Evolutionary conservation across 2,888 invertebrate genomes (phyloP).

Genomic region (Lasiommata megera): DNA sequence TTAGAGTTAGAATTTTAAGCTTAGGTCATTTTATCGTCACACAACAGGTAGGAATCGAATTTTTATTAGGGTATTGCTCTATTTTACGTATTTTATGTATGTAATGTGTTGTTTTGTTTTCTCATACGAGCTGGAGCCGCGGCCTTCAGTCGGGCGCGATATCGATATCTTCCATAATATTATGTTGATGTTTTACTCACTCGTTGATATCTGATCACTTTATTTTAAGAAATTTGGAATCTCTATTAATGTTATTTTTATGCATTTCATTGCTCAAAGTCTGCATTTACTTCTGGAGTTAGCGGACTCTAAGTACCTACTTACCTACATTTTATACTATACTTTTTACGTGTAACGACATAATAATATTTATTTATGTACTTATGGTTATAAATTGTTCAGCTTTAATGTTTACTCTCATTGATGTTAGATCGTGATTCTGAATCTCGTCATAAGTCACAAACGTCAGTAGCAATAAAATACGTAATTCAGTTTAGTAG

Average conservation of each 20-base stretch:
- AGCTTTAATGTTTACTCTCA: slow-evolving; percentile 81
- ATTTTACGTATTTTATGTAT: slow-evolving; percentile 52
- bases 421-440: slow-evolving; percentile 80
- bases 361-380: slow-evolving; percentile 76
- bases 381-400: slow-evolving; percentile 76
- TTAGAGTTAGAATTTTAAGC: slow-evolving; percentile 69
- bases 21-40: slow-evolving; percentile 66
- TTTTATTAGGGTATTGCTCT: slow-evolving; percentile 61
- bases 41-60: slow-evolving; percentile 71
- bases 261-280: slow-evolving; percentile 73
- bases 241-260: slow-evolving; percentile 54
- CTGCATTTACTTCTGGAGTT: slow-evolving; percentile 49
- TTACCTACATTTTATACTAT: slow-evolving; percentile 58
- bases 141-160: slow-evolving; percentile 47
- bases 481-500: slow-evolving; percentile 67
- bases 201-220: slow-evolving; percentile 71
- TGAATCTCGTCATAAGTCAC: slow-evolving; percentile 82
- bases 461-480: slow-evolving; percentile 78
- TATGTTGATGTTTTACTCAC: slow-evolving; percentile 53
- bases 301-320: slow-evolving; percentile 64
- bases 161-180: slow-evolving; percentile 46
- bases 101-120: slow-evolving; percentile 45
- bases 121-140: slow-evolving; percentile 43
- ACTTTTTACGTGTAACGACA: slow-evolving; percentile 62
- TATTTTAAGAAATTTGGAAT: slow-evolving; percentile 52